phyloP scores from a whole-genome alignment of 2,888 invertebrate genomes.

The Polymixis lichenea region DNA sequence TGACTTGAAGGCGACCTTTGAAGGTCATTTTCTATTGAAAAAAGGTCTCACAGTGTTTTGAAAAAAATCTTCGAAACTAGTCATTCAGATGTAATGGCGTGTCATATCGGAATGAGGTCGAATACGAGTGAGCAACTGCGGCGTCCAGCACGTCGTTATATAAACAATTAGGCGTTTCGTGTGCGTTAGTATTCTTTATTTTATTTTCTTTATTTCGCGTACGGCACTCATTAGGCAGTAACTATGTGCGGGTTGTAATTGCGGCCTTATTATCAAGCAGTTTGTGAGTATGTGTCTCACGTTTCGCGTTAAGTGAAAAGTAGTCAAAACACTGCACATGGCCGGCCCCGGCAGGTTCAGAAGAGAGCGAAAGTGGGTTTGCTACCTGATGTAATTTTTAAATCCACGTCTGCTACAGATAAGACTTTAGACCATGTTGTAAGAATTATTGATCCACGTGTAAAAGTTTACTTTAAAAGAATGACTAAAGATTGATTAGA shows the following conservation, averaged over 20 bases:
- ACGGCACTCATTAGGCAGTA: constrained; percentile 53
- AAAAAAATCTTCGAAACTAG: constrained; percentile 55
- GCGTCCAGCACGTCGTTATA: constrained; percentile 62
- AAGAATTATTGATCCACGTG: background rate
- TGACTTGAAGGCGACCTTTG: constrained; percentile 54
- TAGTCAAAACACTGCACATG: constrained; percentile 68
- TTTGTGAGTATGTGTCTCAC: constrained; percentile 54
- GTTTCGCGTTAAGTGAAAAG: constrained; percentile 64
- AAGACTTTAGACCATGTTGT: constrained; percentile 10
- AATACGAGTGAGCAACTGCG: constrained; percentile 55
- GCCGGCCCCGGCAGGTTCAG: constrained; percentile 70
- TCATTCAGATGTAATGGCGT: constrained; percentile 63
- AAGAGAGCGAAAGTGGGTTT: constrained; percentile 84
- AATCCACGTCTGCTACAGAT: constrained; percentile 18
- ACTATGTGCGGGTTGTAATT: constrained; percentile 51
- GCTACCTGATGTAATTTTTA: constrained; percentile 65
- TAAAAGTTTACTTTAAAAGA: background rate
- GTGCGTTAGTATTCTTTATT: constrained; percentile 56
- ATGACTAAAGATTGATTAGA: background rate
- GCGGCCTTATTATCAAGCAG: constrained; percentile 52
- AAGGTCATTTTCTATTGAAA: constrained; percentile 58
- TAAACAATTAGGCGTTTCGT: constrained; percentile 70
- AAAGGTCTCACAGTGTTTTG: constrained; percentile 35
- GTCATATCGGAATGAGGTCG: constrained; percentile 65
- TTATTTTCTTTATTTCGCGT: constrained; percentile 50